A percentile compares a stretch with the other conserved stretches of the same genome.
Conservation (phyloP, 2,888 invertebrate species). For the Palloptera scutellata region DNA sequence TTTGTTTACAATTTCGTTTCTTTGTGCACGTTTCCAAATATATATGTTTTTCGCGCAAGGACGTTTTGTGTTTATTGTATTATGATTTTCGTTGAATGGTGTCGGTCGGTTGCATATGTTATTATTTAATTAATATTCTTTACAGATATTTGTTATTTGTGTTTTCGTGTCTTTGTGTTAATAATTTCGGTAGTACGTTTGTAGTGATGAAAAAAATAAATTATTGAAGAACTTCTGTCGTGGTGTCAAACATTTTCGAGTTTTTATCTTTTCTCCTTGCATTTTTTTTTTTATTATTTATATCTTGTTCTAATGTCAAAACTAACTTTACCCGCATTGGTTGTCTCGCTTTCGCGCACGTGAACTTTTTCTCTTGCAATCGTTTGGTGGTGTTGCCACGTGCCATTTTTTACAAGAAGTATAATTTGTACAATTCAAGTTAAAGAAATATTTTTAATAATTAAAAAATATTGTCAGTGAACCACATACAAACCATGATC, state of each 20-base stretch:
- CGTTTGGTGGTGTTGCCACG: conserved; percentile 16
- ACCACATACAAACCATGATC: too few species aligned
- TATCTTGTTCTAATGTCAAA: conserved; percentile 25
- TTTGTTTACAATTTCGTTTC: conserved; percentile 25
- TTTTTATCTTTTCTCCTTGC: conserved; percentile 16
- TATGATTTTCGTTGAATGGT: too few species aligned
- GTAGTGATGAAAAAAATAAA: background rate
- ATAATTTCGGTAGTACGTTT: too few species aligned
- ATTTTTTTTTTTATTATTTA: background rate
- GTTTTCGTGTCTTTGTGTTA: too few species aligned
- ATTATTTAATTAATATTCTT: too few species aligned
- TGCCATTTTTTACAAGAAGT: background rate
- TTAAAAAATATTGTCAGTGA: too few species aligned
- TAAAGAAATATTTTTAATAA: too few species aligned
- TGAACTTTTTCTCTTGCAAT: conserved; percentile 18
- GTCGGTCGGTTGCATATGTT: too few species aligned
- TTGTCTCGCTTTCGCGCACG: conserved; percentile 28
- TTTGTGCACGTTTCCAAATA: conserved; percentile 6
- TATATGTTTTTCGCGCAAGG: conserved; percentile 19
- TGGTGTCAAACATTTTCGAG: background rate
- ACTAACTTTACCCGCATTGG: conserved; percentile 24
- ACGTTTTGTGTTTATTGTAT: conserved; percentile 3
- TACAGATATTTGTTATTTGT: too few species aligned
- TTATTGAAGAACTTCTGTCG: background rate
- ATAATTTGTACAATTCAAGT: too few species aligned